These are phyloP conservation scores for Sycon ciliatum DNA, from an alignment of 37 sponge, comb jelly and placozoan species.

Conservation along the genomic window DNA sequence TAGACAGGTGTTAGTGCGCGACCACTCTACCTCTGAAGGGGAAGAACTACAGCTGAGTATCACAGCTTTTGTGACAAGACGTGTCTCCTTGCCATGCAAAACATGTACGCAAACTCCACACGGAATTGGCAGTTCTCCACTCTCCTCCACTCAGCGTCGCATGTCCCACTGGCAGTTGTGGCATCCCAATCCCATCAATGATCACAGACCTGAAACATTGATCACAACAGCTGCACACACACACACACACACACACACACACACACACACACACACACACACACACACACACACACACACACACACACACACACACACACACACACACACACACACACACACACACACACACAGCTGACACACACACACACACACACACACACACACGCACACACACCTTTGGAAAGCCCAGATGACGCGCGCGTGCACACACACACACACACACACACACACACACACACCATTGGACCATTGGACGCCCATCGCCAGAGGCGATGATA, in stretches of 20 bases:
- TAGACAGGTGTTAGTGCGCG: too few relatives aligned
- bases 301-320: constrained; percentile 5
- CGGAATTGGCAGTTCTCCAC: too few relatives aligned
- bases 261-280: not conserved
- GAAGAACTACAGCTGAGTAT: too few relatives aligned
- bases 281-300: not conserved
- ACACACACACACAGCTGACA: not conserved
- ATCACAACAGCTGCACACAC: not conserved
- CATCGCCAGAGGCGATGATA: too few relatives aligned
- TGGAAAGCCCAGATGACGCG: too few relatives aligned
- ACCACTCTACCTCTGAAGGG: too few relatives aligned
- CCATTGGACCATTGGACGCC: too few relatives aligned
- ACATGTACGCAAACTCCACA: too few relatives aligned
- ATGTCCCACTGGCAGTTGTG: not conserved
- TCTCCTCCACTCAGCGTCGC: not conserved
- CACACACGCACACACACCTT: not conserved
- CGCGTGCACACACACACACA: too few relatives aligned
- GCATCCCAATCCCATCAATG: not conserved
- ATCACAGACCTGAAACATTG: not conserved
- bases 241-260: not conserved
- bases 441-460: too few relatives aligned
- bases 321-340: constrained; percentile 8
- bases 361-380: constrained; percentile 5
- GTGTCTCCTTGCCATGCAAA: too few relatives aligned
- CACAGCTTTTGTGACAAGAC: too few relatives aligned